Evolutionary conservation across 2,888 invertebrate species (phyloP), one percentile per base, ranked within the genome.

Genomic region (Leucophora obtusa): DNA sequence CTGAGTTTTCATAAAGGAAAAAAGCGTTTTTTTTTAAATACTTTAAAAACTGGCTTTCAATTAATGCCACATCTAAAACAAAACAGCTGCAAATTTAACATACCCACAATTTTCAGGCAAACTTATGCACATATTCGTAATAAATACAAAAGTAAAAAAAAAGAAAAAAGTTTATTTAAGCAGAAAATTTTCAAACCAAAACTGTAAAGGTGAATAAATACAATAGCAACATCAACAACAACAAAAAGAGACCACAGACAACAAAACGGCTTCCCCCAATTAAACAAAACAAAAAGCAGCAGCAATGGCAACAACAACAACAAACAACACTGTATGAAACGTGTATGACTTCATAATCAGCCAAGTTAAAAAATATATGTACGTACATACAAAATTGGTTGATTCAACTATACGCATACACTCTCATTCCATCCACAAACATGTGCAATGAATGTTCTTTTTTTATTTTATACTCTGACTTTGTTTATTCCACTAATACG

Each of bases 391-490:
- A 62, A 47, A 24, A 21, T 18, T 38, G 24, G 1, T n/a, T 1
- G 17, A 24, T 15, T 6, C 28, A n/a, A 11, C 3, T 65, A 33
- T 33, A n/a, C 24, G 47, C 47, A 63, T 28, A n/a, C 24, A 54
- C 47, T 53, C 53, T 60, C 17, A 62, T 18, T 15, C 83, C 83
- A 83, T 83, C 82, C 83, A 83, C 73, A 81, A 83, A 72, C 82
- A 82, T 77, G 81, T 78, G 80, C 83, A 81, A 76, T 80, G 66
- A 60, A 62, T 62, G 10, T 63, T 71, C 60, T 60, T 60, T 17
- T 54, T 38, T 51, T 53, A 28, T 21, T 21, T 21, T 21, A 28
- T 28, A 28, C 28, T 28, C 28, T 28, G 6, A 28, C 4, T 7
- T 28, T 3, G 4, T 28, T 28, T 28, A 3, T 28, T 28, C 28